Percentiles rank a stretch among this genome's conserved stretches.
These are phyloP conservation scores for Brachionus manjavacas DNA, from an alignment of 1,140 invertebrate genomes.

Conservation along the genomic window DNA sequence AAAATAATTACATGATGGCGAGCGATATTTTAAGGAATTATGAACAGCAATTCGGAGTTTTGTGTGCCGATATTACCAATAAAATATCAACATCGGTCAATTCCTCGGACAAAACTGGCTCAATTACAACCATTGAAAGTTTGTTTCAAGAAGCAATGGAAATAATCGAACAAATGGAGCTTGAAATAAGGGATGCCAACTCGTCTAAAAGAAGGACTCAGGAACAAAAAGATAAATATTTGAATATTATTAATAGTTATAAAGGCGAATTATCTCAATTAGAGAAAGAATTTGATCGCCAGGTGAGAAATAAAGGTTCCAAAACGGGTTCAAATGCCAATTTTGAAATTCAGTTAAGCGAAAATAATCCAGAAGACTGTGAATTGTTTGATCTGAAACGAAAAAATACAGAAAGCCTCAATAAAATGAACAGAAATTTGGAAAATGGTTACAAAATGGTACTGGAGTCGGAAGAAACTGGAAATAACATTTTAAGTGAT, in stretches of 20 bases:
- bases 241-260: constrained; percentile 33
- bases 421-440: constrained; percentile 34
- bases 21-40: constrained; percentile 25
- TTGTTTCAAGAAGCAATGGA: constrained; percentile 25
- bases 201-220: constrained; percentile 20
- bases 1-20: neutral
- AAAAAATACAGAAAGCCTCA: neutral
- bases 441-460: constrained; percentile 38
- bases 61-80: constrained; percentile 36
- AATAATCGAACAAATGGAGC: constrained; percentile 37
- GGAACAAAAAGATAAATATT: constrained; percentile 32
- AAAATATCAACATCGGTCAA: constrained; percentile 11
- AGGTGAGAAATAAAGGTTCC: constrained; percentile 11
- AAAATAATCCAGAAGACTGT: neutral
- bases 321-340: neutral
- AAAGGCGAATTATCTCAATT: constrained; percentile 17
- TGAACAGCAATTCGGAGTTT: constrained; percentile 40
- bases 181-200: constrained; percentile 18
- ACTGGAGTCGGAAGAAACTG: constrained; percentile 37
- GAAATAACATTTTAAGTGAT: constrained; percentile 31
- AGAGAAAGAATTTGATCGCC: constrained; percentile 8
- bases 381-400: constrained; percentile 25
- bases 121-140: neutral
- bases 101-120: neutral
- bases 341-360: constrained; percentile 9